Percentiles rank a stretch among this genome's conserved stretches.
These are phyloP conservation scores for Hypotaenidia philippensis DNA, from an alignment of 2,797 vertebrate species.

Conservation along the genomic window DNA sequence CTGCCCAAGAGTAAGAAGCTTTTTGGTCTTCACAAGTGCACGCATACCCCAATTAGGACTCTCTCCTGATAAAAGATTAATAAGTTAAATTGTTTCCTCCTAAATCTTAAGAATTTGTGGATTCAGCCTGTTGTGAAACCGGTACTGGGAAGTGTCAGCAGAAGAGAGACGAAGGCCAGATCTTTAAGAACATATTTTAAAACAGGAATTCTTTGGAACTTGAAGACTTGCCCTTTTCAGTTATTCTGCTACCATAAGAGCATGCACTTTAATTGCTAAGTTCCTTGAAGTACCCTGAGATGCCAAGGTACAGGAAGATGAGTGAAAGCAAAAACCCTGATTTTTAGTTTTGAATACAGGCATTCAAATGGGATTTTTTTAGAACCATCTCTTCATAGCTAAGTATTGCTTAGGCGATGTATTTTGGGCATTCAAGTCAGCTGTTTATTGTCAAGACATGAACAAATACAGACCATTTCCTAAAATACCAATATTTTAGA, in stretches of 20 bases:
- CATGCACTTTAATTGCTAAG: neutral
- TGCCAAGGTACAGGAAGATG: neutral
- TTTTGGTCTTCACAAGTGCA: neutral
- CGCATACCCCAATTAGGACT: neutral
- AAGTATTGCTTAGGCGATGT: neutral
- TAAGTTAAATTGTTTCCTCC: neutral
- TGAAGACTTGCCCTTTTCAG: neutral
- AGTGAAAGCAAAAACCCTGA: neutral
- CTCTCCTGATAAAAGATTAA: neutral
- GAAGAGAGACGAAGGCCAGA: neutral
- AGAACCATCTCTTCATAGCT: neutral
- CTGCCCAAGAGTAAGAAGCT: neutral
- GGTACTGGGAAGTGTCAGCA: neutral
- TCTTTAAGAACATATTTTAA: neutral
- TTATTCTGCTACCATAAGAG: neutral
- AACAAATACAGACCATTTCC: neutral
- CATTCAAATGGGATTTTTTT: conserved; percentile 24
- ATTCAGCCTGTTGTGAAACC: neutral
- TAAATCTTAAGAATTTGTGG: neutral
- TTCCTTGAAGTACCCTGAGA: neutral
- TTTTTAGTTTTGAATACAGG: neutral
- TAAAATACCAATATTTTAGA: conserved; percentile 62
- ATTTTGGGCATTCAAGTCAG: conserved; percentile 33
- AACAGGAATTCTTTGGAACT: neutral
- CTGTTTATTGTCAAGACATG: neutral